Percentiles rank a stretch among this genome's conserved stretches.
phyloP scores from a whole-genome alignment of 2,888 invertebrate genomes.

The Ormia ochracea region DNA sequence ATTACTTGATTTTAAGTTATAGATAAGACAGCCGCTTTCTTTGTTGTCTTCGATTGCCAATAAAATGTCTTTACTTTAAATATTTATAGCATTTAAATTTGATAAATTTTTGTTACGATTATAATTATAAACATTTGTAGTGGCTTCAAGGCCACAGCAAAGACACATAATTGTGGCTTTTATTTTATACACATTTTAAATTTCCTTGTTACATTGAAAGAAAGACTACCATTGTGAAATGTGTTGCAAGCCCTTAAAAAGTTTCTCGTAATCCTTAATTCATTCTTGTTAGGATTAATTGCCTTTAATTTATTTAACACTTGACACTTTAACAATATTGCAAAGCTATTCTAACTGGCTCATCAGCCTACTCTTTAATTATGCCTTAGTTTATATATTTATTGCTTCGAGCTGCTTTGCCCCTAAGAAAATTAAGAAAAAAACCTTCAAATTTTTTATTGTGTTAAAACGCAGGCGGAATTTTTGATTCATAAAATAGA shows the following conservation, averaged over 20 bases:
- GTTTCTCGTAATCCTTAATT: constrained; percentile 14
- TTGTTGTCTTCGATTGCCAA: too few relatives aligned
- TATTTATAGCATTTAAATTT: too few relatives aligned
- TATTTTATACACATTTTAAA: too few relatives aligned
- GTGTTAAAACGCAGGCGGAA: background rate
- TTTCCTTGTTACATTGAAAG: too few relatives aligned
- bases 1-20: too few relatives aligned
- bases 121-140: too few relatives aligned
- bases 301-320: constrained; percentile 23
- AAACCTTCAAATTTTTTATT: background rate
- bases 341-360: background rate
- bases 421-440: background rate
- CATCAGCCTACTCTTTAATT: constrained; percentile 1
- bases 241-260: background rate
- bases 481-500: constrained; percentile 38
- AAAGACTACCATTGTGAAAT: background rate
- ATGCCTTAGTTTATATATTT: constrained; percentile 25
- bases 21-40: too few relatives aligned
- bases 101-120: too few relatives aligned
- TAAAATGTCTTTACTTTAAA: too few relatives aligned
- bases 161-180: too few relatives aligned
- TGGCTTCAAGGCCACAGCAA: too few relatives aligned
- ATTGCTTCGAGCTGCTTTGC: constrained; percentile 2
- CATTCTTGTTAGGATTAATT: constrained; percentile 2
- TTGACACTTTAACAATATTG: constrained; percentile 3